Conservation (phyloP, 2,797 vertebrate genomes). For the Apogon talboti region DNA sequence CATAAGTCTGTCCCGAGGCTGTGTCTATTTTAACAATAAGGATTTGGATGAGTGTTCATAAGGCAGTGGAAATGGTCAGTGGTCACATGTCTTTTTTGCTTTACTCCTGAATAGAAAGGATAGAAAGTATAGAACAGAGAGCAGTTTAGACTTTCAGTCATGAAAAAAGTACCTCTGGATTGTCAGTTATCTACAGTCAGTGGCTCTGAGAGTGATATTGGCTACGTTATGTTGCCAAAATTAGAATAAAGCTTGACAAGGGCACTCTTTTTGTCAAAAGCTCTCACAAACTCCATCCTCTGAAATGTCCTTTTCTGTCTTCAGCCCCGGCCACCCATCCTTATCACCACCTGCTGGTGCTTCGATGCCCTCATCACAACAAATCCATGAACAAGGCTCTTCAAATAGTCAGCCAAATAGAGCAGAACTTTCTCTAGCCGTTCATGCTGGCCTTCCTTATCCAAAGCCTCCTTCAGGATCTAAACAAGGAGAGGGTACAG, state of each 20-base stretch:
- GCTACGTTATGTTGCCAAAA: neutral
- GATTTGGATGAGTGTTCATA: slow-evolving; percentile 6
- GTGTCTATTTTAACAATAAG: neutral
- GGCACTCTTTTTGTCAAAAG: slow-evolving; percentile 11
- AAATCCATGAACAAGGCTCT: slow-evolving; percentile 22
- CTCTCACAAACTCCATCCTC: slow-evolving; percentile 12
- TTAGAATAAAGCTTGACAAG: slow-evolving; percentile 13
- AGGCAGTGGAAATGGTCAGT: neutral
- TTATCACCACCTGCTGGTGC: slow-evolving; percentile 21
- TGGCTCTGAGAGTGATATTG: too few relatives aligned
- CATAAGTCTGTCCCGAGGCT: neutral
- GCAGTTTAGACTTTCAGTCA: too few relatives aligned
- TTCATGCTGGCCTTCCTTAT: slow-evolving; percentile 28
- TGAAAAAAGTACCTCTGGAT: too few relatives aligned
- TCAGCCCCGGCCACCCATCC: slow-evolving; percentile 48
- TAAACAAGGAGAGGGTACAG: slow-evolving; percentile 56
- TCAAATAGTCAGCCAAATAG: slow-evolving; percentile 37
- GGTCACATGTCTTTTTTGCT: too few relatives aligned
- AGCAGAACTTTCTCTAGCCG: slow-evolving; percentile 17
- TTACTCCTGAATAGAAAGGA: too few relatives aligned
- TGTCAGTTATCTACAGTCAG: too few relatives aligned
- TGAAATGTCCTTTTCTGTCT: slow-evolving; percentile 73
- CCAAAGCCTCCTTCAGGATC: slow-evolving; percentile 21
- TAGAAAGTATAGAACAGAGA: too few relatives aligned
- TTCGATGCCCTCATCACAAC: slow-evolving; percentile 41